Evolutionary conservation across 1,140 invertebrate genomes (phyloP).

Genomic region (Potamilus streckersoni): DNA sequence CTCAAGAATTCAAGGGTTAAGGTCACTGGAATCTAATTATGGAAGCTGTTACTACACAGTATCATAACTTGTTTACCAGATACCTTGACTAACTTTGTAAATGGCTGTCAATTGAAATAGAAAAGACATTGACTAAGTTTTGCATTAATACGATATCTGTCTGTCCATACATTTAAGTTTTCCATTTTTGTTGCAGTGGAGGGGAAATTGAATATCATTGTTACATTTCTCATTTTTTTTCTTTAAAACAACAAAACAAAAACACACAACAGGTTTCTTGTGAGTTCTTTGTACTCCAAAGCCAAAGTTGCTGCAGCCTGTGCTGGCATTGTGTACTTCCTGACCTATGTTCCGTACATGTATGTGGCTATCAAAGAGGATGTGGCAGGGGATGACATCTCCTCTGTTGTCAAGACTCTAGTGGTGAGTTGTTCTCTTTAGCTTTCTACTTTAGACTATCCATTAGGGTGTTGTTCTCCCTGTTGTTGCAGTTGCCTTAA

Average conservation of each 20-base stretch:
- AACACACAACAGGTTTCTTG: constrained; percentile 68
- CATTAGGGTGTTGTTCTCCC: not conserved
- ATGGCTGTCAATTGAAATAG: no score
- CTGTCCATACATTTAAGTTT: no score
- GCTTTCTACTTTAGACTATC: not conserved
- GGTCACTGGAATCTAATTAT: no score
- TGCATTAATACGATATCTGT: no score
- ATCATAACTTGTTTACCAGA: no score
- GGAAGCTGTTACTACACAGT: no score
- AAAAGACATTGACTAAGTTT: no score
- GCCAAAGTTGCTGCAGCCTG: constrained; percentile 80
- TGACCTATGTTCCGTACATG: constrained; percentile 79
- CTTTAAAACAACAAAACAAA: constrained; percentile 16
- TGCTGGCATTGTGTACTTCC: constrained; percentile 79
- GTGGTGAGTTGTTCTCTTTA: constrained; percentile 53
- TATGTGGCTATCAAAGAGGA: constrained; percentile 73
- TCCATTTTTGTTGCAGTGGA: no score
- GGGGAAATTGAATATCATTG: no score
- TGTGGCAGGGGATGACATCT: constrained; percentile 63
- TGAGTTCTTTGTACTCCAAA: constrained; percentile 73
- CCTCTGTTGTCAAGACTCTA: constrained; percentile 66
- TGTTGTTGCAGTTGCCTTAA: no score
- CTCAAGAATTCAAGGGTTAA: no score
- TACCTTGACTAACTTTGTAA: no score
- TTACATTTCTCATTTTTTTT: constrained; percentile 40